Percentiles rank a stretch among this genome's conserved stretches.
Conservation (phyloP, 2,113 vertebrate species). For the Thunnus thynnus region DNA sequence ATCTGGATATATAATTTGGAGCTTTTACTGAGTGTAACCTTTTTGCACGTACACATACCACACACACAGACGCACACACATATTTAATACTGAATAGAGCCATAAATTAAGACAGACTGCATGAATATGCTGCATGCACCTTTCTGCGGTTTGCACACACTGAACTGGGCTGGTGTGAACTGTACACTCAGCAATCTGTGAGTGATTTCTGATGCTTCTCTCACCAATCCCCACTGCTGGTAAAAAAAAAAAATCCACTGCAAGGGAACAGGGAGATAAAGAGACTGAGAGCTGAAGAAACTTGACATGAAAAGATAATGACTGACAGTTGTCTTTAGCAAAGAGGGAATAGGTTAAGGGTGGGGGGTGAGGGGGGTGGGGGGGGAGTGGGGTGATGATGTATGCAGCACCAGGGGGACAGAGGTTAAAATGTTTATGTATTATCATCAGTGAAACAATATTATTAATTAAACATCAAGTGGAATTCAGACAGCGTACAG, state of each 20-base stretch:
- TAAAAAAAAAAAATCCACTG: slow-evolving; percentile 46
- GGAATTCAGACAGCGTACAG: background rate
- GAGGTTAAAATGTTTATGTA: slow-evolving; percentile 1
- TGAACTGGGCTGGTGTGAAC: slow-evolving; percentile 48
- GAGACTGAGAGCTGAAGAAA: slow-evolving; percentile 39
- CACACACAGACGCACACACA: slow-evolving; percentile 16
- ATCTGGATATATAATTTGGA: slow-evolving; percentile 64
- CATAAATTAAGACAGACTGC: slow-evolving; percentile 69
- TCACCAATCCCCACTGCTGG: slow-evolving; percentile 38
- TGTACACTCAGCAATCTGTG: slow-evolving; percentile 73
- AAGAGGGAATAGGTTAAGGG: background rate
- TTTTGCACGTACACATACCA: background rate
- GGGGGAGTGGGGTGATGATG: no score
- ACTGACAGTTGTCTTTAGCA: slow-evolving; percentile 47
- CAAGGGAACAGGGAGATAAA: slow-evolving; percentile 61
- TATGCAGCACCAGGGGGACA: background rate
- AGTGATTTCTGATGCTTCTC: slow-evolving; percentile 76
- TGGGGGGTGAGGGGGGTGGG: no score
- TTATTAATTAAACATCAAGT: slow-evolving; percentile 31
- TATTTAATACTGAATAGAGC: slow-evolving; percentile 55
- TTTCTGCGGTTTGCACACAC: slow-evolving; percentile 49
- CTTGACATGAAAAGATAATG: slow-evolving; percentile 65
- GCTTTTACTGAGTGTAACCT: slow-evolving; percentile 52
- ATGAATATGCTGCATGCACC: slow-evolving; percentile 65
- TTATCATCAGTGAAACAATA: slow-evolving; percentile 24